These are phyloP conservation scores for Sycophila texana DNA, from an alignment of 2,888 invertebrate species.

Conservation along the genomic window DNA sequence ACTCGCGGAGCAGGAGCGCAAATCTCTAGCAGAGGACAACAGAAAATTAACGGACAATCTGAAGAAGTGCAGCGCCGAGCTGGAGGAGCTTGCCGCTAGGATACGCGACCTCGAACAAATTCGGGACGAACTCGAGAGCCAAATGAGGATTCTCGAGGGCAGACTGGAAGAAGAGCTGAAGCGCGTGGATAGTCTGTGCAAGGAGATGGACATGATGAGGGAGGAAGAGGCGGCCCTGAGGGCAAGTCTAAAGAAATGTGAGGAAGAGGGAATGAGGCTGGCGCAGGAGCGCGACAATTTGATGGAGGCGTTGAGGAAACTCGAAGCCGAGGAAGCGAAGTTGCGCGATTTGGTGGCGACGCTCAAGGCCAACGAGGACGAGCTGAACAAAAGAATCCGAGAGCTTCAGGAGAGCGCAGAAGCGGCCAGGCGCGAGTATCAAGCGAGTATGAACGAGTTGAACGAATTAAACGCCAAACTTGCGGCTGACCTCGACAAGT, in stretches of 20 bases:
- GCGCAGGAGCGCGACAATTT: constrained; percentile 54
- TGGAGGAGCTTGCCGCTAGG: neutral
- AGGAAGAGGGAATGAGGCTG: constrained; percentile 49
- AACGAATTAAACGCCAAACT: neutral
- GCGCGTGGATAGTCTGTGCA: constrained; percentile 30
- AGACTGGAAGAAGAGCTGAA: neutral
- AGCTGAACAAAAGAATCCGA: no score
- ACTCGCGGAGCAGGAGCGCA: neutral
- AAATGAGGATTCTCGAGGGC: neutral
- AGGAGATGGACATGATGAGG: constrained; percentile 42
- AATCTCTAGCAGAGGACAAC: neutral
- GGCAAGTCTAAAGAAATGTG: constrained; percentile 9
- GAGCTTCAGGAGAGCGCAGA: no score
- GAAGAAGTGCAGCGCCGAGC: neutral
- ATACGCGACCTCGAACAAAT: neutral
- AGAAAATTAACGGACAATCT: neutral
- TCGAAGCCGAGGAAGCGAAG: neutral
- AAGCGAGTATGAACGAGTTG: constrained; percentile 48
- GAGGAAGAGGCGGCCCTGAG: neutral
- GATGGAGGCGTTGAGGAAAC: neutral
- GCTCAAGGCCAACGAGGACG: no score
- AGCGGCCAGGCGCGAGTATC: constrained; percentile 50
- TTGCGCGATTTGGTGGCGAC: no score
- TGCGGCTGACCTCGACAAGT: constrained; percentile 42
- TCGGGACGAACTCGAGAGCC: neutral